Evolutionary conservation across 2,888 invertebrate species (phyloP), one percentile per base, ranked within the genome.

Genomic region (Caenorhabditis zanzibari): DNA sequence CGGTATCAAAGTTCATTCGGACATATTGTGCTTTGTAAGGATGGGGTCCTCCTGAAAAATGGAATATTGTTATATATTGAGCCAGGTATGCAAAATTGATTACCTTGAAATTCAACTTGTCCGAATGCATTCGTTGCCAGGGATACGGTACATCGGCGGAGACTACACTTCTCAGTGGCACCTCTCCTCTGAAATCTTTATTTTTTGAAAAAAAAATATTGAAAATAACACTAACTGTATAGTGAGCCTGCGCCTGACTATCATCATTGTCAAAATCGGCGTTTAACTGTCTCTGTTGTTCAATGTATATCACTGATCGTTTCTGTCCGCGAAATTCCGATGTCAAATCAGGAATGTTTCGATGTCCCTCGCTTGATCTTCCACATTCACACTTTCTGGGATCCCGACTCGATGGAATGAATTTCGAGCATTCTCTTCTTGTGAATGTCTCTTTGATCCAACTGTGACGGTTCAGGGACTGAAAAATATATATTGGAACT

Each of bases 61-160:
- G 9, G n/a, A n/a, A n/a, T n/a, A n/a, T n/a, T n/a, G n/a, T n/a
- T n/a, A n/a, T n/a, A n/a, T n/a, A n/a, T n/a, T n/a, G n/a, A n/a
- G n/a, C n/a, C n/a, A n/a, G n/a, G n/a, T n/a, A n/a, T n/a, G n/a
- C n/a, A 47, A 12, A 66, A 64, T 1, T 22, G 26, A 19, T 63
- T 6, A 89, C 89, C 98, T 93, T 98, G 97, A 93, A 99, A 99
- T 93, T 98, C 97, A 87, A 99, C 95, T 68, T 96, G 97, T 61
- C 98, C 99, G 93, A 96, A 98, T 1, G 98, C 97, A 93, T 99
- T 97, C 0, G 98, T 98, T n/a, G 97, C 95, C 68, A 95, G 95
- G 0, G 95, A 94, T 84, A 95, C 95, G 5, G 98, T 98, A 93
- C 98, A 96, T 91, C 95, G 71, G 9, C 82, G 38, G 22, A 92